A percentile compares a stretch with the other conserved stretches of the same genome.
phyloP scores from a whole-genome alignment of 2,888 invertebrate species.

The Marasmarcha lunaedactyla region DNA sequence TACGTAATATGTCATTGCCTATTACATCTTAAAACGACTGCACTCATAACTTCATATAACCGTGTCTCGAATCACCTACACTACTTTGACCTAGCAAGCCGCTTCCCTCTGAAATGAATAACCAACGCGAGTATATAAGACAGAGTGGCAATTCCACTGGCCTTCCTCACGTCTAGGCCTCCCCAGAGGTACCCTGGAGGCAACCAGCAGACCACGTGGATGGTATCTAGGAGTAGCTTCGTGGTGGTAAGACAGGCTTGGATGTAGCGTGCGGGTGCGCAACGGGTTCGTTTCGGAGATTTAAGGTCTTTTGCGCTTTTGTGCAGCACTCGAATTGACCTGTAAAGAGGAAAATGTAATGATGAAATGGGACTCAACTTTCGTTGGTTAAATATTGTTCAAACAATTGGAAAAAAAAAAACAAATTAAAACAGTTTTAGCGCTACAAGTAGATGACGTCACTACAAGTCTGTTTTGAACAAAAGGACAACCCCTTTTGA shows the following conservation, averaged over 20 bases:
- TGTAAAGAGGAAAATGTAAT: conserved; percentile 20
- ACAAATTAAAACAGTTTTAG: too few species aligned
- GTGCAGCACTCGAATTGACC: conserved; percentile 46
- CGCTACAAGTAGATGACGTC: too few species aligned
- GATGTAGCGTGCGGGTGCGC: conserved; percentile 41
- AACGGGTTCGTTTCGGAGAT: conserved; percentile 29
- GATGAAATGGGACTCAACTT: too few species aligned
- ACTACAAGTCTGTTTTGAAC: too few species aligned
- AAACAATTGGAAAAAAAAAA: too few species aligned
- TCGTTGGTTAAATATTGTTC: too few species aligned
- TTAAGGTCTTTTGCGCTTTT: conserved; percentile 26
- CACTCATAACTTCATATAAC: too few species aligned
- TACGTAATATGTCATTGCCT: too few species aligned
- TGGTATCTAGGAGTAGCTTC: conserved; percentile 72
- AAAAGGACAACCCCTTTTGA: too few species aligned
- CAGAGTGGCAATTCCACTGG: background rate
- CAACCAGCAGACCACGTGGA: conserved; percentile 84
- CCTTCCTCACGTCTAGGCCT: conserved; percentile 40
- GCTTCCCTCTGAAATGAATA: background rate
- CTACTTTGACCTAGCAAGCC: background rate
- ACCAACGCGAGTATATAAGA: background rate
- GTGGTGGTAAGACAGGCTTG: conserved; percentile 42
- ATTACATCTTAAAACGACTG: too few species aligned
- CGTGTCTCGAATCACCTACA: too few species aligned
- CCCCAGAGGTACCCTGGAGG: conserved; percentile 87